Evolutionary conservation across 2,797 vertebrate genomes (phyloP).

Genomic region (Thripadectes ignobilis): DNA sequence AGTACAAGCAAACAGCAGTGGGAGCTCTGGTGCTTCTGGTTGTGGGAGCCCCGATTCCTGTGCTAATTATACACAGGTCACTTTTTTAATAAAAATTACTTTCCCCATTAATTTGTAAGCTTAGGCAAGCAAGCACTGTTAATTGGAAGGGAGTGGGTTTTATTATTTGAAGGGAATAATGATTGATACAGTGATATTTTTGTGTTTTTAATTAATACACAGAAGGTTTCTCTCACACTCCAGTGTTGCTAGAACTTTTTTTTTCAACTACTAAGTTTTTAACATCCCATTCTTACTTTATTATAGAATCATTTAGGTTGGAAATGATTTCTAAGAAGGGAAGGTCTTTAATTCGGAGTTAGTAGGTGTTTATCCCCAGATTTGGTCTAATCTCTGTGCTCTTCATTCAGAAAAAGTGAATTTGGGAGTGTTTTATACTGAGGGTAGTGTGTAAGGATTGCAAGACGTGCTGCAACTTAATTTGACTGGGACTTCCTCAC

Average conservation of each 20-base stretch:
- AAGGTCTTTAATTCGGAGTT: not conserved
- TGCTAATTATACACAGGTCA: not conserved
- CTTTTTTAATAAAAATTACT: not conserved
- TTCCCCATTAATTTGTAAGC: not conserved
- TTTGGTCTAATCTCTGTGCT: not conserved
- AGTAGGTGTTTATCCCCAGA: not conserved
- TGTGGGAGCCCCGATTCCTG: not conserved
- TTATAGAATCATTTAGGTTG: not conserved
- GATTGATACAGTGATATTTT: not conserved
- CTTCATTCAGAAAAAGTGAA: not conserved
- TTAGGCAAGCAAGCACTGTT: not conserved
- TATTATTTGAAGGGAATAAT: not conserved
- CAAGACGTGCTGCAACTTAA: not conserved
- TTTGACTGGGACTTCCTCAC: not conserved
- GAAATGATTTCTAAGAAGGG: not conserved
- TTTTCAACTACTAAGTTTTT: not conserved
- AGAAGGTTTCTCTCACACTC: not conserved
- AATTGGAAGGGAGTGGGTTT: not conserved
- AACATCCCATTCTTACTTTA: not conserved
- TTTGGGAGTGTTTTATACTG: not conserved
- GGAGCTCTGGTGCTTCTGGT: constrained; percentile 53
- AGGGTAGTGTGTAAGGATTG: not conserved
- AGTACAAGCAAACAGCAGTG: constrained; percentile 39
- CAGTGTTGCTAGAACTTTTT: not conserved
- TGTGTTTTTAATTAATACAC: not conserved